Conservation (phyloP, 2,888 invertebrate genomes). For the Chrysolina oricalcia region DNA sequence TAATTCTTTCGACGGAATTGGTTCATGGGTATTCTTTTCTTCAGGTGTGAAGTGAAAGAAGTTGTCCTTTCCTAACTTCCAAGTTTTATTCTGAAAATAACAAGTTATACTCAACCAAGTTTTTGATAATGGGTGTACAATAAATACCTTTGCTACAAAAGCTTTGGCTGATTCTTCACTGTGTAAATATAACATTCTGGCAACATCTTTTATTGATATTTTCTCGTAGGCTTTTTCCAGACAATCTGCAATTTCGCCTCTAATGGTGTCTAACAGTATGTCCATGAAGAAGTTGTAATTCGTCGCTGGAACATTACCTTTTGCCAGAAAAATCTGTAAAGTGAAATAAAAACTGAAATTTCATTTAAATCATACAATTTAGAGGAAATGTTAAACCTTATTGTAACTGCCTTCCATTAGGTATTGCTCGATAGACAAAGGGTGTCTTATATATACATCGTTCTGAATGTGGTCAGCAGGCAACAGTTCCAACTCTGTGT, state of each 20-base stretch:
- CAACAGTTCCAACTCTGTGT: slow-evolving; percentile 95
- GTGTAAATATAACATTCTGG: slow-evolving; percentile 89
- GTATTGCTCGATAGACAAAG: slow-evolving; percentile 96
- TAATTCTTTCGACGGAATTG: slow-evolving; percentile 90
- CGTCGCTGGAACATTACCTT: slow-evolving; percentile 96
- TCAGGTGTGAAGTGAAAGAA: slow-evolving; percentile 88
- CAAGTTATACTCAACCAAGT: slow-evolving; percentile 12
- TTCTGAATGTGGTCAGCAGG: slow-evolving; percentile 93
- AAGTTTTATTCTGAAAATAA: slow-evolving; percentile 80
- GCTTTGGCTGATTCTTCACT: slow-evolving; percentile 84
- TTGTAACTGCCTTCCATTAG: slow-evolving; percentile 99
- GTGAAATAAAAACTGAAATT: slow-evolving; percentile 2
- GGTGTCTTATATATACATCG: slow-evolving; percentile 95
- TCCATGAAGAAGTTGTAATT: slow-evolving; percentile 98
- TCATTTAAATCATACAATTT: slow-evolving; percentile 3
- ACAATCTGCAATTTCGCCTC: slow-evolving; percentile 96
- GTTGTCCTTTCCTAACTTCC: slow-evolving; percentile 85
- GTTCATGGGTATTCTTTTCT: slow-evolving; percentile 83
- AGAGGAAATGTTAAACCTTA: slow-evolving; percentile 77
- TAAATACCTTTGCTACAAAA: slow-evolving; percentile 84
- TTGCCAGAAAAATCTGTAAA: slow-evolving; percentile 85
- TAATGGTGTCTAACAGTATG: slow-evolving; percentile 93
- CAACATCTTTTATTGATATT: slow-evolving; percentile 90
- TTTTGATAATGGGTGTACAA: slow-evolving; percentile 28
- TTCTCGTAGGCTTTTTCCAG: slow-evolving; percentile 97